These are phyloP conservation scores for Galago senegalensis DNA, from an alignment of 2,797 vertebrate genomes.

Conservation along the genomic window DNA sequence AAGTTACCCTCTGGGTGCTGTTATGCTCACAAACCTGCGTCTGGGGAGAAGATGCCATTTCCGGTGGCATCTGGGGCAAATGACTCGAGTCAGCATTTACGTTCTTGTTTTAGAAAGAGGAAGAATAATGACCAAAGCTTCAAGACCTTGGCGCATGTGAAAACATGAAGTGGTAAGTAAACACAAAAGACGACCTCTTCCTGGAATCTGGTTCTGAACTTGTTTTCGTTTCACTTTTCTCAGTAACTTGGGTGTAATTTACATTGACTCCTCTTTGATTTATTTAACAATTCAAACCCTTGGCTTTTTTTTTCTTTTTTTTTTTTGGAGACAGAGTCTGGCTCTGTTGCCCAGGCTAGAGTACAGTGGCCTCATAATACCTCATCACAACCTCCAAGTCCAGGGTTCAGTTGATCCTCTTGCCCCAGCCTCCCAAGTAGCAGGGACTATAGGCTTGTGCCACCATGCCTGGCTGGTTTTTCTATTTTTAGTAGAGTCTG, in stretches of 20 bases:
- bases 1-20: conserved; percentile 37
- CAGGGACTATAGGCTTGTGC: too few relatives aligned
- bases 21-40: not conserved
- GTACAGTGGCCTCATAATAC: too few relatives aligned
- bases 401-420: too few relatives aligned
- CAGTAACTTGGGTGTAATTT: not conserved
- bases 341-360: too few relatives aligned
- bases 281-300: not conserved
- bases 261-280: not conserved
- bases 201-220: not conserved
- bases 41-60: conserved; percentile 66
- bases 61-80: conserved; percentile 69
- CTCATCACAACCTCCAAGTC: too few relatives aligned
- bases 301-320: not conserved
- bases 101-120: conserved; percentile 49
- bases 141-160: not conserved
- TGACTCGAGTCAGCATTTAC: conserved; percentile 47
- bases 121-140: not conserved
- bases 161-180: not conserved
- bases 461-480: too few relatives aligned
- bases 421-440: too few relatives aligned
- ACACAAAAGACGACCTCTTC: not conserved
- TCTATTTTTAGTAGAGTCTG: too few relatives aligned
- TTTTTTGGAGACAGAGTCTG: too few relatives aligned
- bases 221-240: conserved; percentile 51